These are phyloP conservation scores for Myiozetetes cayanensis DNA, from an alignment of 2,113 vertebrate genomes.

Conservation along the genomic window DNA sequence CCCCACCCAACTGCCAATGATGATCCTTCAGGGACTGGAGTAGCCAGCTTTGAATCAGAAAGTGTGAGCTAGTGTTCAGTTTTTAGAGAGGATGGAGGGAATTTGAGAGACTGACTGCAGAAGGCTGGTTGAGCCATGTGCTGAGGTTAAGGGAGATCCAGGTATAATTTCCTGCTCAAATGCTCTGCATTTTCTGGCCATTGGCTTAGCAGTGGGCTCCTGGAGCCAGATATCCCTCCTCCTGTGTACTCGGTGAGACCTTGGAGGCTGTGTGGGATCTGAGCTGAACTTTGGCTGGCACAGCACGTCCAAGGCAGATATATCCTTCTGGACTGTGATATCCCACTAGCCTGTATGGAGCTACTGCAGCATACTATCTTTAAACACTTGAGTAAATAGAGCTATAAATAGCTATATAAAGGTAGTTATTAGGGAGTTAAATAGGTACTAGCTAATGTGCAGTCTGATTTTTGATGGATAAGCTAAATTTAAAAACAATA, in stretches of 20 bases:
- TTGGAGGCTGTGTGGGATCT: background rate
- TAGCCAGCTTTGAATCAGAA: background rate
- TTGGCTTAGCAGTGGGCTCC: background rate
- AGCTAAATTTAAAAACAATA: background rate
- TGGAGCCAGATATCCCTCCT: background rate
- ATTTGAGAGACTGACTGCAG: background rate
- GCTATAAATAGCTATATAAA: background rate
- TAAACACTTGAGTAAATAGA: background rate
- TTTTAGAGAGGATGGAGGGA: background rate
- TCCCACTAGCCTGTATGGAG: background rate
- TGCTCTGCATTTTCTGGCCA: background rate
- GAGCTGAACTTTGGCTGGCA: background rate
- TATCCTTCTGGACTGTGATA: background rate
- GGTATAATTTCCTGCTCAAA: conserved; percentile 11
- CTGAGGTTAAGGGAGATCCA: background rate
- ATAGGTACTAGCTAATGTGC: background rate
- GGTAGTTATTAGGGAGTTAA: background rate
- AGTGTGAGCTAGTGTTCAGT: background rate
- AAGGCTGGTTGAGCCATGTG: background rate
- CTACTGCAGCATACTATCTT: background rate
- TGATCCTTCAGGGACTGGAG: fast-evolving
- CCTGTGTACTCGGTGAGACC: background rate
- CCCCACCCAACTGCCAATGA: background rate
- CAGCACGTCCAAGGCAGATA: background rate
- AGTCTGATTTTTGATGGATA: background rate